A percentile compares a stretch with the other conserved stretches of the same genome.
Conservation (phyloP, 2,888 invertebrate genomes). For the Zelleria hepariella region DNA sequence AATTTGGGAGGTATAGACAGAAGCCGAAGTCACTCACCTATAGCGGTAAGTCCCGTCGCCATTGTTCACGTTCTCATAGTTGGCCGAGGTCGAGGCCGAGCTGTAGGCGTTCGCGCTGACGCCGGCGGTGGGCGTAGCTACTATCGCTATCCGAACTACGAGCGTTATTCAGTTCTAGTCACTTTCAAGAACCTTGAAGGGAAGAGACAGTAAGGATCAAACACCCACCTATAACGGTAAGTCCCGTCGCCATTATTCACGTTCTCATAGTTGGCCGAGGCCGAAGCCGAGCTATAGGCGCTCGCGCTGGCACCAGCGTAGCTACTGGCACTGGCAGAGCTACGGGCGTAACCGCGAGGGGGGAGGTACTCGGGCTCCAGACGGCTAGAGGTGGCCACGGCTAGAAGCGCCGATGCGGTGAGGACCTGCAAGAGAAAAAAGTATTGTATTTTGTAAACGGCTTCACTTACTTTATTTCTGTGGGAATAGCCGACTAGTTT, state of each 20-base stretch:
- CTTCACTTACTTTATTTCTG: too few relatives aligned
- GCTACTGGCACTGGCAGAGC: slow-evolving; percentile 23
- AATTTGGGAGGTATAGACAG: too few relatives aligned
- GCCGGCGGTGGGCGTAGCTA: slow-evolving; percentile 34
- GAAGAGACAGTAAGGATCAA: too few relatives aligned
- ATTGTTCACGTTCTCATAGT: slow-evolving; percentile 74
- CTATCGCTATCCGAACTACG: slow-evolving; percentile 17
- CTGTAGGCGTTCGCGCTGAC: slow-evolving; percentile 25
- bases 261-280: slow-evolving; percentile 71
- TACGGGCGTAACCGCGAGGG: not conserved
- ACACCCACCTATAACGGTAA: slow-evolving; percentile 75
- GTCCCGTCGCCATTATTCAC: slow-evolving; percentile 76
- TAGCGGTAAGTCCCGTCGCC: slow-evolving; percentile 76
- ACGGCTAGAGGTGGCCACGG: slow-evolving; percentile 34
- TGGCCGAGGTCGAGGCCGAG: slow-evolving; percentile 40
- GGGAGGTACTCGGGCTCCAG: slow-evolving; percentile 26
- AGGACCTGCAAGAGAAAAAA: slow-evolving; percentile 33
- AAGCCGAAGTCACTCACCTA: too few relatives aligned
- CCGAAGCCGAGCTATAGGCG: slow-evolving; percentile 20
- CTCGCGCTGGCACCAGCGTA: slow-evolving; percentile 27
- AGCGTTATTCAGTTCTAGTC: too few relatives aligned
- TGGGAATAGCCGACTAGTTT: too few relatives aligned
- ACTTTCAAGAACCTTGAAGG: too few relatives aligned
- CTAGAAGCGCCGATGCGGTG: slow-evolving; percentile 23
- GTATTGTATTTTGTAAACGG: too few relatives aligned